Evolutionary conservation across 2,888 invertebrate species (phyloP).

Genomic region (Nymphalis polychloros): DNA sequence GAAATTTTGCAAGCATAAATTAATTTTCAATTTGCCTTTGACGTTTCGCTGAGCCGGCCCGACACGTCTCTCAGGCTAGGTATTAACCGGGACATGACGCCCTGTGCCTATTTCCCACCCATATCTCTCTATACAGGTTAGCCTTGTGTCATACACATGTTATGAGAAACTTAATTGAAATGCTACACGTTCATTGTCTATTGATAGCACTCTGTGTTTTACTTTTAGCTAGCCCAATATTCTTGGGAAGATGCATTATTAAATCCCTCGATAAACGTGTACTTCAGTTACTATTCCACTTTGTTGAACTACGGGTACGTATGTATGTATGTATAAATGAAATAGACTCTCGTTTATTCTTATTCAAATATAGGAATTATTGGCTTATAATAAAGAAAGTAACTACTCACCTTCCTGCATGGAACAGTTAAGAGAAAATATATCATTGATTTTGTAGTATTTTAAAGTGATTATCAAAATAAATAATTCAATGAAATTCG

Average conservation of each 20-base stretch:
- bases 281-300: too few relatives aligned
- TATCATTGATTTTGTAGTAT: too few relatives aligned
- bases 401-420: too few relatives aligned
- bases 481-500: too few relatives aligned
- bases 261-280: too few relatives aligned
- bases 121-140: constrained; percentile 47
- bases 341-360: too few relatives aligned
- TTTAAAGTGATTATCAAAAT: too few relatives aligned
- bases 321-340: too few relatives aligned
- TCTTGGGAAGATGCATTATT: neutral
- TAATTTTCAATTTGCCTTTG: constrained; percentile 82
- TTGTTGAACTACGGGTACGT: too few relatives aligned
- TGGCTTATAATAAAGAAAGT: too few relatives aligned
- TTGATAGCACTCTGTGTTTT: constrained; percentile 18
- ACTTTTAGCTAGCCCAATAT: neutral
- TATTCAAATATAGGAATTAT: too few relatives aligned
- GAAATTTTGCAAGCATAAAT: constrained; percentile 77
- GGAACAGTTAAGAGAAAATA: too few relatives aligned
- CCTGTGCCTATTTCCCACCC: constrained; percentile 58
- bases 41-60: constrained; percentile 77
- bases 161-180: constrained; percentile 45
- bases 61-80: constrained; percentile 72
- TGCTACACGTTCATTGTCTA: constrained; percentile 36
- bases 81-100: constrained; percentile 73
- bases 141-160: constrained; percentile 41